phyloP scores from a whole-genome alignment of 2,797 vertebrate genomes.

The Lemur catta region DNA sequence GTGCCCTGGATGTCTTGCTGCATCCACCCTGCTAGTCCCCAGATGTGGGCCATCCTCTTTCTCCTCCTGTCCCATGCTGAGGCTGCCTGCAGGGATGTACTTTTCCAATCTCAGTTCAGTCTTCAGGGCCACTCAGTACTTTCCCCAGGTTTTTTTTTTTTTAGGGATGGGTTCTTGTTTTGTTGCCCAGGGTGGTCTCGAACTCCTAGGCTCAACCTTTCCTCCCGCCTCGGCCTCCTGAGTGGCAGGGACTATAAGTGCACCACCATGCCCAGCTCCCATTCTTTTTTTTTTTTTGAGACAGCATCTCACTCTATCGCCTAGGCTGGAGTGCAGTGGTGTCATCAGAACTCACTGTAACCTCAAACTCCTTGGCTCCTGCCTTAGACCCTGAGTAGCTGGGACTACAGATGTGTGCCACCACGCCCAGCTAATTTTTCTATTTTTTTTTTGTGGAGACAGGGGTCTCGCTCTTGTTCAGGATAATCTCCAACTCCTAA shows the following conservation, averaged over 20 bases:
- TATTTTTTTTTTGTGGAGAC: background rate
- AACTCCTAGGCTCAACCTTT: too few relatives aligned
- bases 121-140: background rate
- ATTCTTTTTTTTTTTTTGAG: background rate
- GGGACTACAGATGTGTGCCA: background rate
- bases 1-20: accelerated
- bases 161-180: too few relatives aligned
- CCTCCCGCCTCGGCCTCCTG: too few relatives aligned
- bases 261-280: background rate
- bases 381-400: background rate
- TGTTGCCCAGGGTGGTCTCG: too few relatives aligned
- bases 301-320: background rate
- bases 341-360: background rate
- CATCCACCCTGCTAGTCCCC: background rate
- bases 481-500: background rate
- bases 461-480: background rate
- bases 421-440: background rate
- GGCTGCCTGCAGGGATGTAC: background rate
- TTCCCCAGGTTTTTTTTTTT: background rate
- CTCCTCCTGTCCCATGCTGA: accelerated
- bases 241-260: too few relatives aligned
- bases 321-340: background rate
- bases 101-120: background rate
- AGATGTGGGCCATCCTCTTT: background rate
- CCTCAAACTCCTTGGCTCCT: background rate